These are phyloP conservation scores for Ailuropoda melanoleuca DNA, from an alignment of 2,113 vertebrate species.

Conservation along the genomic window DNA sequence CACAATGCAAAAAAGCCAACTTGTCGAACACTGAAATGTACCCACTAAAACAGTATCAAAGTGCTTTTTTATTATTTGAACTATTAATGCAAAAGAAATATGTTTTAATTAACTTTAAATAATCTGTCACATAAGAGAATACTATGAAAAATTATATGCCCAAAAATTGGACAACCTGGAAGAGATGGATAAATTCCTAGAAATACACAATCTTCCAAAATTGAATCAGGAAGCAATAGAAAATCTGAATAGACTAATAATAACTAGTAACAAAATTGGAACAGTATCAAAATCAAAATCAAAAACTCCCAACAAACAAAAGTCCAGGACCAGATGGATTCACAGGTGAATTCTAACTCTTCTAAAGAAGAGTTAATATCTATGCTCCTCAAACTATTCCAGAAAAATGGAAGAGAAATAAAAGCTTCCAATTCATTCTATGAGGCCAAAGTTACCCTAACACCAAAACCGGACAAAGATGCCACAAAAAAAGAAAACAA, in stretches of 20 bases:
- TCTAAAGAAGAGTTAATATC: neutral
- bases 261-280: neutral
- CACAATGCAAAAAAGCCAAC: neutral
- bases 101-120: neutral
- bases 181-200: neutral
- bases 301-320: neutral
- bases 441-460: neutral
- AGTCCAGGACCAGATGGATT: neutral
- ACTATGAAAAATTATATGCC: neutral
- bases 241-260: neutral
- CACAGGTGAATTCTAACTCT: neutral
- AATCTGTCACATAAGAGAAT: neutral
- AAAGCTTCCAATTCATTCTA: neutral
- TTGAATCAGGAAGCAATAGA: neutral
- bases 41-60: neutral
- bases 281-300: neutral
- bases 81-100: neutral
- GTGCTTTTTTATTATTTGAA: neutral
- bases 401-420: neutral
- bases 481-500: neutral
- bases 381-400: neutral
- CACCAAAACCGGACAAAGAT: neutral
- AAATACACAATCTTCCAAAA: neutral
- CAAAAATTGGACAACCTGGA: neutral
- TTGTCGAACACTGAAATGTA: neutral